Percentiles rank a stretch among this genome's conserved stretches.
Evolutionary conservation across 2,888 invertebrate species (phyloP).

Genomic region (Acholoe squamosa): DNA sequence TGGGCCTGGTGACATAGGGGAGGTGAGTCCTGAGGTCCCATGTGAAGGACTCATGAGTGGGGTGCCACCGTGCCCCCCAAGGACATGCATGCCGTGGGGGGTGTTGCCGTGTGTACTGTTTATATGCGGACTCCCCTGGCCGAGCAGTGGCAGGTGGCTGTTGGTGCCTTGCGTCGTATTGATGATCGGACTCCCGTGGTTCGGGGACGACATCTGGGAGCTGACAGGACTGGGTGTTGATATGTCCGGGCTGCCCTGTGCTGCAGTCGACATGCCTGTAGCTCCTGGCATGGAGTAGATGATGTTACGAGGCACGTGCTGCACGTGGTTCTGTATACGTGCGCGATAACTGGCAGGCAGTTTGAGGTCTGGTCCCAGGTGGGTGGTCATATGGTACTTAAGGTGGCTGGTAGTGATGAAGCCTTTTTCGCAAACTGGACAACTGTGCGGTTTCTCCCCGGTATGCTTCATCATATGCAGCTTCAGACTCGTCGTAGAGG

Average conservation of each 20-base stretch:
- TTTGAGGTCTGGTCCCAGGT: constrained; percentile 48
- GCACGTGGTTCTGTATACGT: background rate
- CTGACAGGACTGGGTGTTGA: constrained; percentile 33
- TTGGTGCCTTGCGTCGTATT: background rate
- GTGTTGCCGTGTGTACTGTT: background rate
- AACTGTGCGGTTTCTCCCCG: constrained; percentile 63
- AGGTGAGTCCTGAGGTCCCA: constrained; percentile 12
- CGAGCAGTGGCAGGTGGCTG: constrained; percentile 11
- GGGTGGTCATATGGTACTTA: constrained; percentile 58
- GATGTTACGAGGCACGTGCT: constrained; percentile 49
- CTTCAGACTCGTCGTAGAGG: constrained; percentile 48
- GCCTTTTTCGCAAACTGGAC: constrained; percentile 60
- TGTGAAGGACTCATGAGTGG: constrained; percentile 36
- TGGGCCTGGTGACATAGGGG: background rate
- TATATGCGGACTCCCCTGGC: background rate
- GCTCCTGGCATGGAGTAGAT: constrained; percentile 48
- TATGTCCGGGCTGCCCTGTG: constrained; percentile 34
- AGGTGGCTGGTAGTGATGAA: constrained; percentile 60
- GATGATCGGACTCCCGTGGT: constrained; percentile 32
- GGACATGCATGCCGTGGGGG: background rate
- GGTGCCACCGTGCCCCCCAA: background rate
- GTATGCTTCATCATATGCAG: constrained; percentile 58
- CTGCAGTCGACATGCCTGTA: background rate
- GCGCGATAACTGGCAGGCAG: constrained; percentile 36
- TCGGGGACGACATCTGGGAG: constrained; percentile 29